Base-by-base conservation (phyloP, 2,888 invertebrate genomes). In the Oligia latruncula region DNA sequence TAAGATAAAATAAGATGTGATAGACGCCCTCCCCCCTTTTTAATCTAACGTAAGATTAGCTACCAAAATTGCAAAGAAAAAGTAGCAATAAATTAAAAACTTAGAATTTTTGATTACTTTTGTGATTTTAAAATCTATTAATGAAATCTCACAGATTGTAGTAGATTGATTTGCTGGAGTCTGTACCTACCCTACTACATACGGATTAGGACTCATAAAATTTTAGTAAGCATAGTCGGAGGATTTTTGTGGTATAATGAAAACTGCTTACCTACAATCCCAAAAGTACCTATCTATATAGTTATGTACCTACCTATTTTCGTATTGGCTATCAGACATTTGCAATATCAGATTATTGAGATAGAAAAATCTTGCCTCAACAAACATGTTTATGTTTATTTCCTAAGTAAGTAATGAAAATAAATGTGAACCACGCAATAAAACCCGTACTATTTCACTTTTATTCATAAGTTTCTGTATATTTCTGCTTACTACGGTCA, bases 341-440 rank as follows among this genome's bases (percentile, higher is more conserved):
- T 23, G 49, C 77, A 67, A 60, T 67, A 67, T 23, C 23, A 29
- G 17, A 5, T 52, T 67, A 76, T 58, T 58, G 17, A 11, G 35
- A 17, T 4, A 52, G 17, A n/a, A 67, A 60, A n/a, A 9, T 6
- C 0, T 55, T 29, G 35, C 55, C 46, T 65, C 55, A 46, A 17
- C 13, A 55, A 9, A 62, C 46, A 65, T 65, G n/a, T 70, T 68
- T 78, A 68, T 78, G 23, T 65, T 65, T 78, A 70, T 79, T 65
- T 20, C 5, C 17, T 1, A 35, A 46, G 20, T 1, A 35, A 35
- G 20, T 20, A 78, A 78, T 78, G 4, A 64, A 55, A 68, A 78
- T 68, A 78, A 64, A 78, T 55, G 35, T 70, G 35, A 55, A 70
- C 8, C n/a, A 23, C 0, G 4, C 23, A 55, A 62, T 62, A 78